Evolutionary conservation across 2,113 vertebrate genomes (phyloP), one percentile per base, ranked within the genome.

Genomic region (Periophthalmodon schlosseri): DNA sequence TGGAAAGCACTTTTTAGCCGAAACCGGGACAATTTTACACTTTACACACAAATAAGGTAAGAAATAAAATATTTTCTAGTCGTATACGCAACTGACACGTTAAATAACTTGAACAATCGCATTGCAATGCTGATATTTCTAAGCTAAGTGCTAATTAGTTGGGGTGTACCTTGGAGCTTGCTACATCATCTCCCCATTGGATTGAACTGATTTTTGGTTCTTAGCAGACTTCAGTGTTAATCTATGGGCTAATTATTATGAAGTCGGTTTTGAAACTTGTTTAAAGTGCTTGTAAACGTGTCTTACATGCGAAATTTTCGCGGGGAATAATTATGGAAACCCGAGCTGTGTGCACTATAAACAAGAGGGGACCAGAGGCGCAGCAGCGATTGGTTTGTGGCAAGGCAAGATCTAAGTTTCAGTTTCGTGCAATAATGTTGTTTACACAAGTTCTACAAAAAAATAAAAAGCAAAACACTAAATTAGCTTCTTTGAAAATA

Each of bases 151-250:
- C 70, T 52, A 16, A 39, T 78, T 76, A 70, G 73, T 9, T 33
- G 23, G 60, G 64, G 69, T 46, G 60, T 44, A 44, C 10, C 39
- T 44, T 11, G 34, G 69, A 75, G 85, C 84, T 46, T 68, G 78
- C 82, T 80, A 61, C 74, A 78, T 74, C 70, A 64, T 72, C 73
- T 80, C 73, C 52, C 74, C 47, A 63, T 75, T 75, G 72, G 82
- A 52, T 63, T 78, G 75, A 77, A 69, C 13, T 82, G 75, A 63
- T 77, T 15, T 80, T 79, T 83, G 68, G 67, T 80, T 80, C 74
- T 69, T 21, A 49, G n/a, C 64, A 23, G 39, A 61, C 1, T 21
- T 36, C 15, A 50, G 2, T 64, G 18, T 13, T 36, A 64, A 44
- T 7, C 24, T 33, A 47, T 44, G 44, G n/a, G 50, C 4, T 34